Percentiles rank a stretch among this genome's conserved stretches.
Conservation (phyloP, 2,888 invertebrate species). For the Agrypnus murinus region DNA sequence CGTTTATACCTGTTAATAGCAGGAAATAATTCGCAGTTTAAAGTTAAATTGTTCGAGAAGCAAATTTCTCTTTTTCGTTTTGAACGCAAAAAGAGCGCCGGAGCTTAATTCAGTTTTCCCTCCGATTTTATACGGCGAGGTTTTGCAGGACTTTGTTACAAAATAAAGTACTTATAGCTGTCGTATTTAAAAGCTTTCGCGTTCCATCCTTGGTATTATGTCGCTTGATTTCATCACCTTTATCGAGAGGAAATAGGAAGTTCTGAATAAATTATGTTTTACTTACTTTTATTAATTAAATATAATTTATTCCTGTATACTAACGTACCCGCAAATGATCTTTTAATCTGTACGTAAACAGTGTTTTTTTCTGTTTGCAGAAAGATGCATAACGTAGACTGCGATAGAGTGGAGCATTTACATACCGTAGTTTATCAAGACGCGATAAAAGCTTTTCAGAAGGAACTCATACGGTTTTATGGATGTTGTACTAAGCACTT, state of each 20-base stretch:
- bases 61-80: background rate
- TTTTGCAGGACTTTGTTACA: background rate
- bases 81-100: background rate
- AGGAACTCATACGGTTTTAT: too few species aligned
- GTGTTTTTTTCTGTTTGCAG: too few species aligned
- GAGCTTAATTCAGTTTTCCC: background rate
- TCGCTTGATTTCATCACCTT: background rate
- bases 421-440: too few species aligned
- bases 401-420: too few species aligned
- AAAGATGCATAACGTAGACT: too few species aligned
- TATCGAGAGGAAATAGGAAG: background rate
- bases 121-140: background rate
- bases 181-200: slow-evolving; percentile 17
- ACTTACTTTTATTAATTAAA: background rate
- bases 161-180: slow-evolving; percentile 30
- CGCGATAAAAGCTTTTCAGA: too few species aligned
- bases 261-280: background rate
- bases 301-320: too few species aligned
- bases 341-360: too few species aligned
- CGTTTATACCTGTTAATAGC: slow-evolving; percentile 10
- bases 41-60: background rate
- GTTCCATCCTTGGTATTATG: slow-evolving; percentile 20
- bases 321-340: too few species aligned
- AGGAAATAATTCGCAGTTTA: background rate
- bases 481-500: too few species aligned